phyloP scores from a whole-genome alignment of 2,888 invertebrate species.

The Capitulum mitella region DNA sequence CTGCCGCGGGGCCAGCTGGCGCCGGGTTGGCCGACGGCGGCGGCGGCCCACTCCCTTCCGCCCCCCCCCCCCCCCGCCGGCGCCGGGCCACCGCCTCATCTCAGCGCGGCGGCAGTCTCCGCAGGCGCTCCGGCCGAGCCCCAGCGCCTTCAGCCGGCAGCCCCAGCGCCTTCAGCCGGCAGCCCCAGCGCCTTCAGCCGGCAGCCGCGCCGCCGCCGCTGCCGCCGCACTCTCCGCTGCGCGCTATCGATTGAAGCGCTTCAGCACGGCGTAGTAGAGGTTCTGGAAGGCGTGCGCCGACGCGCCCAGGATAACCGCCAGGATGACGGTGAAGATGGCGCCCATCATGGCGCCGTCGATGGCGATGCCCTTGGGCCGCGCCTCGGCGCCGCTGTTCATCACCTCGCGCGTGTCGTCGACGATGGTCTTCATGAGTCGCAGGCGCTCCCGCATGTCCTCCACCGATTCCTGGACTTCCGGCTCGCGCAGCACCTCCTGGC shows the following conservation, averaged over 20 bases:
- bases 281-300: slow-evolving; percentile 31
- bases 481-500: not conserved
- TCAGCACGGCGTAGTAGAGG: slow-evolving; percentile 35
- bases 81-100: too few species aligned
- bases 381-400: not conserved
- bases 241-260: not conserved
- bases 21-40: too few species aligned
- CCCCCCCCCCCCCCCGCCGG: too few species aligned
- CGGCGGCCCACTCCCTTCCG: too few species aligned
- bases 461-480: not conserved
- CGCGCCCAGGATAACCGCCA: slow-evolving; percentile 30
- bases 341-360: slow-evolving; percentile 29
- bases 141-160: too few species aligned
- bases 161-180: too few species aligned
- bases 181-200: too few species aligned
- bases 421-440: slow-evolving; percentile 10
- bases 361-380: not conserved
- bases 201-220: too few species aligned
- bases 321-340: slow-evolving; percentile 28
- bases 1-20: too few species aligned
- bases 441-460: slow-evolving; percentile 10
- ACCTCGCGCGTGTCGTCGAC: slow-evolving; percentile 12
- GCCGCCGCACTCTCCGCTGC: too few species aligned
- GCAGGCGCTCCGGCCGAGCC: too few species aligned
- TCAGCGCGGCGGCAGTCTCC: too few species aligned